Conservation (phyloP, 2,113 vertebrate genomes). For the Oncorhynchus gorbuscha region DNA sequence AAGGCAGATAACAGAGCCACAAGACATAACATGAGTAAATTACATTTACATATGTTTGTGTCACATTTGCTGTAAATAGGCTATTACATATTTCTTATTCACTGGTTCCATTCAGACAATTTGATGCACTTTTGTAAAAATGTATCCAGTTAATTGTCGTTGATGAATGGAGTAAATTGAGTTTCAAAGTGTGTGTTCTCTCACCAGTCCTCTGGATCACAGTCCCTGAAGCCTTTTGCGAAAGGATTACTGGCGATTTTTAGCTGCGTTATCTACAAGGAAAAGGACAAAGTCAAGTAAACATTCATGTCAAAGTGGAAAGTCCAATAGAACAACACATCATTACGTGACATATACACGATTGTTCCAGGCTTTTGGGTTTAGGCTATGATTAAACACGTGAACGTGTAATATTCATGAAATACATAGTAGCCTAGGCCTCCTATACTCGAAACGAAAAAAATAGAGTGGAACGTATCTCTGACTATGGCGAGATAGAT, state of each 20-base stretch:
- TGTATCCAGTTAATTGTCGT: neutral
- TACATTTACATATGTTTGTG: neutral
- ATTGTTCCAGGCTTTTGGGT: neutral
- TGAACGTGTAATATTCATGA: too few relatives aligned
- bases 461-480: too few relatives aligned
- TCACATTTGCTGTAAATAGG: neutral
- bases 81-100: neutral
- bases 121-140: neutral
- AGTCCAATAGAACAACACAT: neutral
- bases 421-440: too few relatives aligned
- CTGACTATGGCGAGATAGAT: too few relatives aligned
- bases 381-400: neutral
- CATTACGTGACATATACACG: neutral
- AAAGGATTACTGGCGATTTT: slow-evolving; percentile 99
- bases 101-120: neutral
- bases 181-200: slow-evolving; percentile 33
- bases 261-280: slow-evolving; percentile 90
- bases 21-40: neutral
- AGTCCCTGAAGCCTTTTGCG: slow-evolving; percentile 97
- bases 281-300: slow-evolving; percentile 25
- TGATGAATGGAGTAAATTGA: neutral
- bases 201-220: slow-evolving; percentile 98
- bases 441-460: too few relatives aligned
- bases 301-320: neutral
- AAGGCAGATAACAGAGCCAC: neutral